A percentile compares a stretch with the other conserved stretches of the same genome.
Conservation (phyloP, 2,888 invertebrate genomes). For the Bombyx huttoni region DNA sequence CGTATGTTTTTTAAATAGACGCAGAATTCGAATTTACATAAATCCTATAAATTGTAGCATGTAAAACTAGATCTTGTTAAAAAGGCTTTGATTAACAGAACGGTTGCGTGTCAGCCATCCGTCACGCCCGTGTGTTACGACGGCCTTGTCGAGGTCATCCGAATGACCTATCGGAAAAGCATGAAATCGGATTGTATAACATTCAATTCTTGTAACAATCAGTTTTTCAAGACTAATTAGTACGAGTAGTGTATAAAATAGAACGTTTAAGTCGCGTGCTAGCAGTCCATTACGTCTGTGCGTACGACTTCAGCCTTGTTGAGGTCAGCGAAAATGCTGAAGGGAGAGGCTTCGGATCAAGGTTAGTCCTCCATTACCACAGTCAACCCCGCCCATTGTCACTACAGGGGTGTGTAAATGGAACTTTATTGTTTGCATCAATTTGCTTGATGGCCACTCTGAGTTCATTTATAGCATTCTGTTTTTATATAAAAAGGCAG, state of each 20-base stretch:
- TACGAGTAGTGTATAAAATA: not conserved
- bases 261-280: not conserved
- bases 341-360: constrained; percentile 39
- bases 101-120: constrained; percentile 13
- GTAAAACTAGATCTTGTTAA: not conserved
- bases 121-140: constrained; percentile 13
- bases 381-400: constrained; percentile 22
- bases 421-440: constrained; percentile 14
- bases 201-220: not conserved
- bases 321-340: constrained; percentile 32
- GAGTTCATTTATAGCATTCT: not conserved
- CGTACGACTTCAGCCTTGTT: constrained; percentile 12
- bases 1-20: too few species aligned
- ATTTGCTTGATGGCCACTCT: constrained; percentile 19
- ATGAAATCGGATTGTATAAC: not conserved
- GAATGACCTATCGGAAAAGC: not conserved
- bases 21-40: too few species aligned
- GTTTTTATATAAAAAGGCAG: not conserved
- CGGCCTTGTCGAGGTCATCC: constrained; percentile 24
- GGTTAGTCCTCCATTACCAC: constrained; percentile 30
- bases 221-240: not conserved
- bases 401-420: constrained; percentile 19
- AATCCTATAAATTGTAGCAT: too few species aligned
- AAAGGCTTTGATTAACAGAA: constrained; percentile 16
- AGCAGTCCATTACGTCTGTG: constrained; percentile 11